These are phyloP conservation scores for Ligdia adustata DNA, from an alignment of 2,888 invertebrate species.

Conservation along the genomic window DNA sequence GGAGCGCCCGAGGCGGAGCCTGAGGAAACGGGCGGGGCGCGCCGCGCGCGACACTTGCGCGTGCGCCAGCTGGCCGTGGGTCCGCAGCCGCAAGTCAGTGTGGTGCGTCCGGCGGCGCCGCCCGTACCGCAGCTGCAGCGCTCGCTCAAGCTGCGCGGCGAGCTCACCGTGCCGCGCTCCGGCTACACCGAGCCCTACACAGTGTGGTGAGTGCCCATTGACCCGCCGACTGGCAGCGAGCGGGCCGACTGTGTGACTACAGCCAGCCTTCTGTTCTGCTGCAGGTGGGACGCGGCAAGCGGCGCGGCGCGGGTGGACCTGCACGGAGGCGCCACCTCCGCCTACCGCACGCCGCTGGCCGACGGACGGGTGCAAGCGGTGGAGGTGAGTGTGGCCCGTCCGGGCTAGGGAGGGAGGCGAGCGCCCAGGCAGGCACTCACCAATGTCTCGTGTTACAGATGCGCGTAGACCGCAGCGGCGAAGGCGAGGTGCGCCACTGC, in stretches of 20 bases:
- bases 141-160: conserved; percentile 52
- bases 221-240: no score
- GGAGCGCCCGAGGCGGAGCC: conserved; percentile 30
- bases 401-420: neutral
- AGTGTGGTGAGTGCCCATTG: conserved; percentile 55
- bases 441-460: conserved; percentile 44
- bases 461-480: conserved; percentile 56
- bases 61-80: neutral
- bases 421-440: neutral
- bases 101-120: conserved; percentile 38
- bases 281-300: conserved; percentile 64
- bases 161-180: conserved; percentile 58
- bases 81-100: no score
- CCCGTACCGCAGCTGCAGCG: conserved; percentile 51
- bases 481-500: conserved; percentile 50
- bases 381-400: conserved; percentile 41
- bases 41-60: conserved; percentile 20
- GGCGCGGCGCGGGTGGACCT: conserved; percentile 61
- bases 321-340: conserved; percentile 58
- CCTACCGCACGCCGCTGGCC: conserved; percentile 47
- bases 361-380: conserved; percentile 52
- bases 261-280: no score
- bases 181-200: conserved; percentile 64
- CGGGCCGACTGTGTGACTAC: no score
- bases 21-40: neutral